Percentiles rank a stretch among this genome's conserved stretches.
These are phyloP conservation scores for Ceyx melanurus DNA, from an alignment of 2,113 vertebrate species.

Conservation along the genomic window DNA sequence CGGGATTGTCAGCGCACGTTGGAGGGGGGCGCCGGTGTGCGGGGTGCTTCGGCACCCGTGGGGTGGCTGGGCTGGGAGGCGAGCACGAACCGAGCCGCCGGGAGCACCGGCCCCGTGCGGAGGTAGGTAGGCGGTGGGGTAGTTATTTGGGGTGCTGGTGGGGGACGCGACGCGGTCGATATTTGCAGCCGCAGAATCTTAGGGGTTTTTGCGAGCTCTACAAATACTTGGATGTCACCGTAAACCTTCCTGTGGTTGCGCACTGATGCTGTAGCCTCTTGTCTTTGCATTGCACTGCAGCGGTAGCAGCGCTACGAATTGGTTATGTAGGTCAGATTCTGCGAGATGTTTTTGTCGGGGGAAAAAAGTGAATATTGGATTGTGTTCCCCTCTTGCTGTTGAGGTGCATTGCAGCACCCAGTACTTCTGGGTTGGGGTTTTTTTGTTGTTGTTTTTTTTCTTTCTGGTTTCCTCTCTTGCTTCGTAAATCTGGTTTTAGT, in stretches of 20 bases:
- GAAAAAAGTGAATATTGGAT: neutral
- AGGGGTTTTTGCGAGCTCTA: neutral
- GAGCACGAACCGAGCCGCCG: too few relatives aligned
- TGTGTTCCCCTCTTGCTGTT: neutral
- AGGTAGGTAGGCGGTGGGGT: neutral
- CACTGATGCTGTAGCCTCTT: neutral
- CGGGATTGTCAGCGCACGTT: neutral
- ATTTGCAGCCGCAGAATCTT: neutral
- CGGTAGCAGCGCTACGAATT: neutral
- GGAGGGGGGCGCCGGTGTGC: neutral
- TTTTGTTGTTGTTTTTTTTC: neutral
- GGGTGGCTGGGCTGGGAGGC: neutral
- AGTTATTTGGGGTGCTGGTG: neutral
- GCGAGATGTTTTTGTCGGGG: neutral
- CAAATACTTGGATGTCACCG: neutral
- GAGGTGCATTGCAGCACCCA: conserved; percentile 14
- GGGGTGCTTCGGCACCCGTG: neutral
- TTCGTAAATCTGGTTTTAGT: neutral
- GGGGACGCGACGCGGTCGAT: accelerated
- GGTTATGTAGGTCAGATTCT: conserved; percentile 21
- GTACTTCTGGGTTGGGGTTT: neutral
- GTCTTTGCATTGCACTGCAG: neutral
- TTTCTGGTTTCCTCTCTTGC: neutral
- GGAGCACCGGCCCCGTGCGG: neutral
- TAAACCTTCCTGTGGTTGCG: neutral